Base-by-base conservation (phyloP, 2,113 vertebrate species). In the Ameiurus melas region DNA sequence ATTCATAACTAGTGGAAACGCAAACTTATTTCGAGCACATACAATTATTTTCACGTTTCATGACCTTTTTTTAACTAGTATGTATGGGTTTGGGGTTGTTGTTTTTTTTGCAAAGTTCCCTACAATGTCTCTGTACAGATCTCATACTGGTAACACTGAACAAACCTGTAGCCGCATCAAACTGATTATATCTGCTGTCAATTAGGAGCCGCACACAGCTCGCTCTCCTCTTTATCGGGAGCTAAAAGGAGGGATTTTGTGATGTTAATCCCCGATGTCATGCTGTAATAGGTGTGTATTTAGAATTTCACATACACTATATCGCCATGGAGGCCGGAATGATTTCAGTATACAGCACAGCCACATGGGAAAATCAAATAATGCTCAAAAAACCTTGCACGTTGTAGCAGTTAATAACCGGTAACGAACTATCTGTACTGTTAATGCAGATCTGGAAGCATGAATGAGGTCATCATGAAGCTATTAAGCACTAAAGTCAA, bases 401-500 rank as follows among this genome's bases (percentile, higher is more conserved):
- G 71, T 43, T 47, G 39, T 27, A 73, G 6, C 33, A 7, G 33
- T 39, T 81, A 81, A 81, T 81, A 33, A 57, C 19, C 27, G 2
- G 57, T 80, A 80, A 80, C 19, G n/a, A 57, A 33, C 78, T 17
- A 6, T n/a, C 77, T 80, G 51, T 20, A 36, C 27, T 27, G 25
- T 19, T 64, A 62, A 75, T 5, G 9, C 0, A 64, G 51, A 62
- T 62, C 43, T 27, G 39, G 33, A 30, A 36, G 27, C 80, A 84
- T 1, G 53, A 27, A 78, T 78, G 58, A 86, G 19, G 25, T 78
- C 47, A 57, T 19, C 55, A 14, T 55, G 17, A 55, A 47, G 66
- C 51, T 47, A 71, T 60, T 53, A 86, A 22, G n/a, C 77, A 53
- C 82, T 83, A 86, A 62, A n/a, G 30, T 51, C 33, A 62, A 77